Base-by-base conservation (phyloP, 2,888 invertebrate genomes). In the Melinaea marsaeus region DNA sequence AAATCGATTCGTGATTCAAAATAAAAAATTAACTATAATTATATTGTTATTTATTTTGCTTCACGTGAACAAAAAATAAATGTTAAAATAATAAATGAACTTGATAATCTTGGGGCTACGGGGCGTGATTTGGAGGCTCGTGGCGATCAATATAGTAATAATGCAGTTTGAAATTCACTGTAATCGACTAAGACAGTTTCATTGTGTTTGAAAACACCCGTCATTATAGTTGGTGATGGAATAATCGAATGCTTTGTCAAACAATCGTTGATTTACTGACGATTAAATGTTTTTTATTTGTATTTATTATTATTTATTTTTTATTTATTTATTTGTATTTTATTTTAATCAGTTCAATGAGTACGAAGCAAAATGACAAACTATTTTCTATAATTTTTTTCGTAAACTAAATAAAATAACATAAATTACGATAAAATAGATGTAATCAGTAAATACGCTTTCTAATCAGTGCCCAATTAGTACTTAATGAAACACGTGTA, bases 101-200 rank as follows among this genome's bases (percentile, higher is more conserved):
- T 32, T 32, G 32, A 51, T 32, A 32, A 51, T 51, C 32, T 51
- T 51, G n/a, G n/a, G 32, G 32, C 48, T 32, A n/a, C 51, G 32
- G 3, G 51, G 32, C 9, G 7, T 32, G 22, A 51, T 32, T 2
- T 51, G 51, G 32, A 51, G 51, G 9, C 7, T 51, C 32, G 22
- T 1, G 4, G 32, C 58, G 60, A 67, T 67, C 62, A 54, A 64
- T 67, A 67, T 64, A 61, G 62, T 62, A 63, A 60, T 58, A 60
- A 63, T 61, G 61, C 63, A 66, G 9, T 32, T 51, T 51, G 9
- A 51, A 51, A 51, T 22, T 51, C 51, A 51, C 9, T 32, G 51
- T 51, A 51, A 51, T 9, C 51, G 32, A 32, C 51, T 9, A n/a
- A 42, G 42, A 42, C 6, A 42, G 42, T 42, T 42, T 42, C 42